These are phyloP conservation scores for Netelia melanura DNA, from an alignment of 2,888 invertebrate species.

Conservation along the genomic window DNA sequence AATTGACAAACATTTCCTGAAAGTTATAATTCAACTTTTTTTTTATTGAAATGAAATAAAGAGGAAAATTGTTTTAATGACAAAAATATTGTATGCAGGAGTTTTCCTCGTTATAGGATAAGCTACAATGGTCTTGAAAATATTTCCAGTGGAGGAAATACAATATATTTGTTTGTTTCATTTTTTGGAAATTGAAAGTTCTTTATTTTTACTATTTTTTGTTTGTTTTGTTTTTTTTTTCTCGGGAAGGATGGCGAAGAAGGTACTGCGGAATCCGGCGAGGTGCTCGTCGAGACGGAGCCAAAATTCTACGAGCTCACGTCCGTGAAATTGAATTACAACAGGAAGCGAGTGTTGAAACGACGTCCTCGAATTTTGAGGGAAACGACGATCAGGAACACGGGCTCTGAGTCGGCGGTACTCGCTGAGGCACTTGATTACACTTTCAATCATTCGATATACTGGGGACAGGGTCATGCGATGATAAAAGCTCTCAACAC, in stretches of 20 bases:
- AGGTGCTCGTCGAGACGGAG: slow-evolving; percentile 93
- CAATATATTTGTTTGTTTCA: no score
- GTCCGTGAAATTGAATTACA: slow-evolving; percentile 87
- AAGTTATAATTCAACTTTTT: background rate
- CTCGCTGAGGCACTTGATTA: slow-evolving; percentile 92
- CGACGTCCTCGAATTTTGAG: slow-evolving; percentile 81
- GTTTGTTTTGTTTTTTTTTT: slow-evolving; percentile 10
- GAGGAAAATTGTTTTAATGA: no score
- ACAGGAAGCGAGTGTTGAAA: slow-evolving; percentile 86
- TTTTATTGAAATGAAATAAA: background rate
- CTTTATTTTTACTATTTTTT: slow-evolving; percentile 24
- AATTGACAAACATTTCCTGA: no score
- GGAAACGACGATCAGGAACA: slow-evolving; percentile 84
- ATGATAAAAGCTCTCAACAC: slow-evolving; percentile 90
- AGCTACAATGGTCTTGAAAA: background rate
- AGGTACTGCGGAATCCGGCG: slow-evolving; percentile 85
- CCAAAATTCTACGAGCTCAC: slow-evolving; percentile 91
- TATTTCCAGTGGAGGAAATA: background rate
- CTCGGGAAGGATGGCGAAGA: slow-evolving; percentile 73
- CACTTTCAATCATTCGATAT: slow-evolving; percentile 89
- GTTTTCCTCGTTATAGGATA: no score
- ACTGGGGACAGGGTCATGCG: slow-evolving; percentile 93
- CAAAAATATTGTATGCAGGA: no score
- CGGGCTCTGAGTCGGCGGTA: slow-evolving; percentile 86
- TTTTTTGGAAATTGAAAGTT: background rate